Percentiles rank a stretch among this genome's conserved stretches.
Conservation (phyloP, 2,797 vertebrate genomes). For the Microctenopoma steveboyesi region DNA sequence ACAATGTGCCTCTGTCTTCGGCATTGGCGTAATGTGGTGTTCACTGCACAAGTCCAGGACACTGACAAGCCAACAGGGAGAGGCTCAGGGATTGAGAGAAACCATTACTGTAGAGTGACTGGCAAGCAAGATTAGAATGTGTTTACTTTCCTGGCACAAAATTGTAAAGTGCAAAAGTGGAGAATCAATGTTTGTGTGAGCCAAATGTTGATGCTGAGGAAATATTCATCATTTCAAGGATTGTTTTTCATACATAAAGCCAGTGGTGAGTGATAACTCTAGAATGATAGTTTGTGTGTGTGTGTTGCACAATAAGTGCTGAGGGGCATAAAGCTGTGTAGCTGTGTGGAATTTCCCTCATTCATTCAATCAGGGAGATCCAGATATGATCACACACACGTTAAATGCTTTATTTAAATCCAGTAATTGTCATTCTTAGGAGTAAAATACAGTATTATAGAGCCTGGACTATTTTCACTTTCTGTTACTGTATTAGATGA, state of each 20-base stretch:
- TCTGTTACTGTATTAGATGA: neutral
- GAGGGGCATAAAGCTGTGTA: conserved; percentile 61
- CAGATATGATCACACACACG: conserved; percentile 46
- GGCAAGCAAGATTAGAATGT: conserved; percentile 41
- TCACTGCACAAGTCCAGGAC: conserved; percentile 30
- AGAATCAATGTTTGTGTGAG: conserved; percentile 9
- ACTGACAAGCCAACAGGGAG: conserved; percentile 29
- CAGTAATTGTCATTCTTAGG: conserved; percentile 22
- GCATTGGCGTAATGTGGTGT: conserved; percentile 17
- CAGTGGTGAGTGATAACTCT: conserved; percentile 21
- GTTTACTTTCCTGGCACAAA: conserved; percentile 44
- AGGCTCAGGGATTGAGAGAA: conserved; percentile 33
- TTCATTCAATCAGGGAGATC: conserved; percentile 41
- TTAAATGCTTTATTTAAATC: conserved; percentile 29
- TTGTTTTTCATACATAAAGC: conserved; percentile 29
- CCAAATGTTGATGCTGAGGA: conserved; percentile 35
- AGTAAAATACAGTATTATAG: conserved; percentile 4
- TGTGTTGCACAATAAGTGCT: conserved; percentile 51
- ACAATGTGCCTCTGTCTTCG: conserved; percentile 11
- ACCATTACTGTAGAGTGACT: conserved; percentile 43
- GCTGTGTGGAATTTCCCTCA: conserved; percentile 70
- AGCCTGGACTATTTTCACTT: neutral
- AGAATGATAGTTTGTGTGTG: conserved; percentile 22
- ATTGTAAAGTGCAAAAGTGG: conserved; percentile 32
- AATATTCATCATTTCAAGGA: conserved; percentile 35